Evolutionary conservation across 2,888 invertebrate species (phyloP).

Genomic region (Apoderus coryli): DNA sequence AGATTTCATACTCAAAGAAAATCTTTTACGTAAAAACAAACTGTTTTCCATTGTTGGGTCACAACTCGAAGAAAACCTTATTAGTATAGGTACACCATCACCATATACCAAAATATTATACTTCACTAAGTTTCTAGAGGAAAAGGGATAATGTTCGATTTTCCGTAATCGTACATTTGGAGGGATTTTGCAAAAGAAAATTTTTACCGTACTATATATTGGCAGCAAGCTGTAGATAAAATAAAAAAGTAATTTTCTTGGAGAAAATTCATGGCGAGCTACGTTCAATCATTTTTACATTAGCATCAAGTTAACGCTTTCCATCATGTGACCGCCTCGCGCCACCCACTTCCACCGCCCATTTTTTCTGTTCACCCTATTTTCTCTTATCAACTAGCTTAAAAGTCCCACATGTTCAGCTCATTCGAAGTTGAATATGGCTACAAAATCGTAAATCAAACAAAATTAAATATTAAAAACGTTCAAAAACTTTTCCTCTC

Average conservation of each 20-base stretch:
- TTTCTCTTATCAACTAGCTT: no score
- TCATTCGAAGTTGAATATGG: constrained; percentile 18
- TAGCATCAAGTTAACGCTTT: constrained; percentile 33
- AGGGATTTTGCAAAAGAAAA: no score
- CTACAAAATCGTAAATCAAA: constrained; percentile 36
- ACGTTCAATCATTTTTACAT: constrained; percentile 32
- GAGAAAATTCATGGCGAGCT: constrained; percentile 33
- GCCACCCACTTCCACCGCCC: constrained; percentile 14
- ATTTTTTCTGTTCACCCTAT: constrained; percentile 11
- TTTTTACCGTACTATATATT: constrained; percentile 19
- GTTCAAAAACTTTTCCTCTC: constrained; percentile 31
- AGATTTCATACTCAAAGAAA: no score
- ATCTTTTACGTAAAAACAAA: no score
- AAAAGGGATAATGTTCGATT: no score
- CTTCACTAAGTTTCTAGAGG: no score
- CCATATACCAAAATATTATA: no score
- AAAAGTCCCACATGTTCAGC: constrained; percentile 14
- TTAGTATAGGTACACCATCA: no score
- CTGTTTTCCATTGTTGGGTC: no score
- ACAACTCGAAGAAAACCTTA: no score
- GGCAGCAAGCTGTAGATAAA: constrained; percentile 27
- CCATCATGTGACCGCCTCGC: constrained; percentile 26
- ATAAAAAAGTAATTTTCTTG: constrained; percentile 35
- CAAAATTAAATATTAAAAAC: constrained; percentile 37
- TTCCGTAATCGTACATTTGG: no score